phyloP scores from a whole-genome alignment of 2,888 invertebrate species.

The Frankliniella intonsa region DNA sequence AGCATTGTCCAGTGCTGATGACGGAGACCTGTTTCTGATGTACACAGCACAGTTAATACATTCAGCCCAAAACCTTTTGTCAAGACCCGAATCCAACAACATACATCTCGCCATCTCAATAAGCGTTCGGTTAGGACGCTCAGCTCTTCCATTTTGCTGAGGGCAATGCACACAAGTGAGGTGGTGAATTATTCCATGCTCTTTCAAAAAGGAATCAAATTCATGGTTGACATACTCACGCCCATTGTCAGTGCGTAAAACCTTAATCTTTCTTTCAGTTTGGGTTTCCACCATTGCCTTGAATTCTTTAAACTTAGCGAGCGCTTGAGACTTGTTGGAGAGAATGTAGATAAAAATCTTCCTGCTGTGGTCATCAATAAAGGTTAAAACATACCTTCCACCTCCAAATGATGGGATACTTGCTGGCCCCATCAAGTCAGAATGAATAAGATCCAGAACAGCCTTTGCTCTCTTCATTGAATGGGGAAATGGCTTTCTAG shows the following conservation, averaged over 20 bases:
- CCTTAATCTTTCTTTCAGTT: conserved; percentile 39
- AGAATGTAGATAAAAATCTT: conserved; percentile 41
- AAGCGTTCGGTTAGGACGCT: conserved; percentile 40
- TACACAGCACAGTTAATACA: conserved; percentile 36
- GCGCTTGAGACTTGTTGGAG: conserved; percentile 40
- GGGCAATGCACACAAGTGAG: conserved; percentile 40
- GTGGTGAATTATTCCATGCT: conserved; percentile 42
- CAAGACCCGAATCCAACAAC: conserved; percentile 38
- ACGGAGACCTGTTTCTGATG: conserved; percentile 33
- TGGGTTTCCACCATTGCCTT: conserved; percentile 42
- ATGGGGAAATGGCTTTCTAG: conserved; percentile 39
- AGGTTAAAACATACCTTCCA: conserved; percentile 41
- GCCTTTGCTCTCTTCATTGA: conserved; percentile 35
- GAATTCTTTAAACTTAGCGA: conserved; percentile 39
- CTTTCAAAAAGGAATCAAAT: conserved; percentile 38
- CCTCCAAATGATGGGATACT: conserved; percentile 38
- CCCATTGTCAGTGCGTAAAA: conserved; percentile 40
- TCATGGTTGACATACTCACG: conserved; percentile 36
- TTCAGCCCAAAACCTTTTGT: conserved; percentile 41
- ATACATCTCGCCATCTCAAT: conserved; percentile 41
- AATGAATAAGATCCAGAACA: conserved; percentile 39
- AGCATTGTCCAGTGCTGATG: conserved; percentile 18
- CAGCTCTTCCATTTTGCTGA: conserved; percentile 41
- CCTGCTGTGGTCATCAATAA: conserved; percentile 42
- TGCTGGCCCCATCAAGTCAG: conserved; percentile 40